A percentile compares a stretch with the other conserved stretches of the same genome.
phyloP scores from a whole-genome alignment of 2,113 vertebrate genomes.

The Urocynchramus pylzowi region DNA sequence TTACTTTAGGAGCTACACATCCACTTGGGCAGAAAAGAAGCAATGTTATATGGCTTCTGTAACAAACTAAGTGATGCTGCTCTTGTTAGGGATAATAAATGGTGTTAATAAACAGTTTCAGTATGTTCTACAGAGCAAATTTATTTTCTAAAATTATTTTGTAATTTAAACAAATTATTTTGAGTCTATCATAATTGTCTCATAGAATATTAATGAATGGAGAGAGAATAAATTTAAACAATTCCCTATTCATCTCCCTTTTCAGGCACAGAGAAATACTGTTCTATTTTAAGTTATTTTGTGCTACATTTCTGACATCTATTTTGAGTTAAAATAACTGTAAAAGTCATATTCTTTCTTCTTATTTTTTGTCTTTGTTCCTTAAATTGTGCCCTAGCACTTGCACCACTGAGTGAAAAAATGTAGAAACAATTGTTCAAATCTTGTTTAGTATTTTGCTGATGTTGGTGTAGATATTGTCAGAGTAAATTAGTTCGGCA shows the following conservation, averaged over 20 bases:
- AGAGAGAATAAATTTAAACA: neutral
- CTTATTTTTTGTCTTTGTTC: neutral
- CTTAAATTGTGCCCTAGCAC: neutral
- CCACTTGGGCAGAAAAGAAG: neutral
- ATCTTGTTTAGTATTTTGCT: neutral
- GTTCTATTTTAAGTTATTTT: neutral
- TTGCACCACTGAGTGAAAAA: neutral
- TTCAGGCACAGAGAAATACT: neutral
- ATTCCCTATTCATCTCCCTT: neutral
- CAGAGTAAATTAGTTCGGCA: neutral
- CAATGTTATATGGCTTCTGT: neutral
- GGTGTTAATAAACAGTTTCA: neutral
- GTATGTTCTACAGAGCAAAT: neutral
- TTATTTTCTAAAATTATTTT: slow-evolving; percentile 10
- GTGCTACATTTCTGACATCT: neutral
- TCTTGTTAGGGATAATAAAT: neutral
- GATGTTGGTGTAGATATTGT: neutral
- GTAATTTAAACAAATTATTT: neutral
- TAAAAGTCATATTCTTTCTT: neutral
- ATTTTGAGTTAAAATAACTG: neutral
- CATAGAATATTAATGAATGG: neutral
- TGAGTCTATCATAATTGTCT: neutral
- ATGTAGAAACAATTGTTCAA: neutral
- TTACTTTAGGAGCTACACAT: neutral
- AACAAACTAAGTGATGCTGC: neutral